phyloP scores from a whole-genome alignment of 2,888 invertebrate species.

The Hypercompe scribonia region DNA sequence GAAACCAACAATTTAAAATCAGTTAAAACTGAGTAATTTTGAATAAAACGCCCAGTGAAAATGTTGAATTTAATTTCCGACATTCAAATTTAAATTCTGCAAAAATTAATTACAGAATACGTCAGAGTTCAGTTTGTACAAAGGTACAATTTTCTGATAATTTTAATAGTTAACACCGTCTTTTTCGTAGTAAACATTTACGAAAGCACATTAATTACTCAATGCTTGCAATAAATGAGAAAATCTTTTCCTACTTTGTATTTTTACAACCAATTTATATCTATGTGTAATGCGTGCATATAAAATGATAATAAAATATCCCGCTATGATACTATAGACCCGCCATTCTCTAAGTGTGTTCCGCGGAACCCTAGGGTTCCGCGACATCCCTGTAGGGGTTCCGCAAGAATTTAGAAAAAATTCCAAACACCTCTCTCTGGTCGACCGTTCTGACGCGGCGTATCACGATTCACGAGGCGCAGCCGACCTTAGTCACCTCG shows the following conservation, averaged over 20 bases:
- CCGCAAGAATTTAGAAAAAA: too few relatives aligned
- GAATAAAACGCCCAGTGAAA: neutral
- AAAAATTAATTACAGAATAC: constrained; percentile 16
- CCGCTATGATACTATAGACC: neutral
- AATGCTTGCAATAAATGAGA: neutral
- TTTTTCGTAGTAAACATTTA: neutral
- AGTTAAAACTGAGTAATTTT: constrained; percentile 2
- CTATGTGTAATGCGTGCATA: neutral
- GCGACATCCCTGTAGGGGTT: too few relatives aligned
- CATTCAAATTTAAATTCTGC: constrained; percentile 9
- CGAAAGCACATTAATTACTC: constrained; percentile 5
- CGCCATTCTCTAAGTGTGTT: too few relatives aligned
- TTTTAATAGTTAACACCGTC: constrained; percentile 8
- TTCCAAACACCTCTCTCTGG: too few relatives aligned
- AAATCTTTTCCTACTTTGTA: neutral
- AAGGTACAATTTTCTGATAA: constrained; percentile 17
- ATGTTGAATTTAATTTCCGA: neutral
- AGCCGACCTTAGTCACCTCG: too few relatives aligned
- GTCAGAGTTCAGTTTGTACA: constrained; percentile 9
- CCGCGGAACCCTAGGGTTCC: too few relatives aligned
- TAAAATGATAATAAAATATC: neutral
- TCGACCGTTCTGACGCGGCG: too few relatives aligned
- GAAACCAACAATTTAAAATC: neutral
- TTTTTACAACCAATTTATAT: neutral
- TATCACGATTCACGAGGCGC: too few relatives aligned